Base-by-base conservation (phyloP, 2,113 vertebrate genomes). In the Ophthalmolycus amberensis region DNA sequence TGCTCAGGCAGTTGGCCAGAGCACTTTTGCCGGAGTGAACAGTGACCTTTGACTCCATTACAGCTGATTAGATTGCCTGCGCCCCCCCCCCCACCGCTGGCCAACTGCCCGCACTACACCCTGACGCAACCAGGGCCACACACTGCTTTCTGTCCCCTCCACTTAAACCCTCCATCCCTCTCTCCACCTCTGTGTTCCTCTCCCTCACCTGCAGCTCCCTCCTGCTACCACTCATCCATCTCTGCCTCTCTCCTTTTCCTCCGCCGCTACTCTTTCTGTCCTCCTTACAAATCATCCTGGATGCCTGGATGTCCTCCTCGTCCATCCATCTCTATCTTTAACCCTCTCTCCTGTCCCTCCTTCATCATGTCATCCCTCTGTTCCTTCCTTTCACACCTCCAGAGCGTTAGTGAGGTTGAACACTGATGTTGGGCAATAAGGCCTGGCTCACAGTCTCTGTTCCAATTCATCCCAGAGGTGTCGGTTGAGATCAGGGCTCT, bases 1-100 rank as follows among this genome's bases (percentile, higher is more conserved):
- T 87, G 71, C 86, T 88, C 80, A 74, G 83, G 42, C 87, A 80
- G 82, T 83, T 85, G 75, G 85, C 84, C 69, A 73, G 29, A 72
- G 85, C 84, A 78, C 78, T 91, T 86, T 85, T 90, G 89, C 75
- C 85, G 76, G 86, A 92, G 92, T 88, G 87, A 92, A 93, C 91
- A 90, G 59, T 91, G 89, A 91, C 90, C 92, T 93, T 88, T 94
- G 92, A 91, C 93, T 90, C 90, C 92, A 94, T 90, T 92, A 91
- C 88, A 85, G 74, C 85, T 92, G 92, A 93, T 93, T 93, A 89
- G 92, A 94, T 94, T 87, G 92, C 29, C 29, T 29, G 83, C 85
- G 69, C 72, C 14, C 82, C 64, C 75, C 37, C 34, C 20, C 50
- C 8, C 50, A 0, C 58, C 12, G 54, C 88, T 91, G 90, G 89